A percentile compares a stretch with the other conserved stretches of the same genome.
phyloP scores from a whole-genome alignment of 2,888 invertebrate genomes.

The Andricus curvator region DNA sequence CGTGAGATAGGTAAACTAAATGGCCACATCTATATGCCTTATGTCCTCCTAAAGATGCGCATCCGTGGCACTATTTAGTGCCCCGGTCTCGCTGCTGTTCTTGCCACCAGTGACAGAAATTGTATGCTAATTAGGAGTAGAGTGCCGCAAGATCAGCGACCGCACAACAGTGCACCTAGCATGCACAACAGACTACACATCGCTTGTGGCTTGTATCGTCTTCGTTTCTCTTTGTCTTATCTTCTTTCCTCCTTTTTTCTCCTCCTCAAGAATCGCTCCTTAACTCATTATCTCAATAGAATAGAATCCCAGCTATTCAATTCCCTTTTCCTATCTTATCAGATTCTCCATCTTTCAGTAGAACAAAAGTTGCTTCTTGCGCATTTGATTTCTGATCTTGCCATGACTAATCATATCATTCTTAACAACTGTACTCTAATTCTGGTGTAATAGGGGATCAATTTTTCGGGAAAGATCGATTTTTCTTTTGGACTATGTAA shows the following conservation, averaged over 20 bases:
- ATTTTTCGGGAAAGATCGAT: not conserved
- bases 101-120: constrained; percentile 67
- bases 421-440: not conserved
- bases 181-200: constrained; percentile 40
- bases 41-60: constrained; percentile 45
- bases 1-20: constrained; percentile 24
- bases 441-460: not conserved
- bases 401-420: too few relatives aligned
- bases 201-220: constrained; percentile 47
- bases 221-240: constrained; percentile 38
- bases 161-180: constrained; percentile 35
- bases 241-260: constrained; percentile 38
- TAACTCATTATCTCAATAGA: constrained; percentile 38
- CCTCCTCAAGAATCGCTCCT: constrained; percentile 28
- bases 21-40: constrained; percentile 33
- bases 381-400: not conserved
- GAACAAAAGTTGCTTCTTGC: constrained; percentile 22
- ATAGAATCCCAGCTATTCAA: constrained; percentile 33
- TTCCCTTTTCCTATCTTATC: constrained; percentile 7
- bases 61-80: constrained; percentile 58
- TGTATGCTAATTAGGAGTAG: constrained; percentile 70
- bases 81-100: constrained; percentile 41
- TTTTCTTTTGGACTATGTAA: constrained; percentile 16
- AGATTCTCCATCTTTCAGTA: constrained; percentile 12
- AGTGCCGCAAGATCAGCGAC: constrained; percentile 36